Conservation (phyloP, 1,140 invertebrate genomes). For the Apis florea region DNA sequence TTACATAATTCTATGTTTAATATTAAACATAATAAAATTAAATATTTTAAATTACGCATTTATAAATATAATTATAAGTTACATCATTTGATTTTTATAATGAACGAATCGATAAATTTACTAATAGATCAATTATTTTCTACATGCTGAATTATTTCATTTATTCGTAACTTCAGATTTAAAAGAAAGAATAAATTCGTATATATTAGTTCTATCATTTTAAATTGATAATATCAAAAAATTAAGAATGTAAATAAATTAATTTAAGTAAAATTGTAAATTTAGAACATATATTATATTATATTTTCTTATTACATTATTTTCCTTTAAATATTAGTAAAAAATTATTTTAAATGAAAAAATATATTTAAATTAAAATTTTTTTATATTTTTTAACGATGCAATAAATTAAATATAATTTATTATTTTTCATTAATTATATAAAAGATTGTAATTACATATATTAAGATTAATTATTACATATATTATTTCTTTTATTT, state of each 20-base stretch:
- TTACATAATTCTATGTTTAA: background rate
- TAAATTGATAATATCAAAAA: background rate
- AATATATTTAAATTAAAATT: background rate
- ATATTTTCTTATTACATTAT: background rate
- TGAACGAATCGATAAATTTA: background rate
- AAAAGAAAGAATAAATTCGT: background rate
- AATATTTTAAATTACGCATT: conserved; percentile 5
- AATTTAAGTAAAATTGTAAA: background rate
- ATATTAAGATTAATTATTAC: too few species aligned
- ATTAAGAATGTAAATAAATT: background rate
- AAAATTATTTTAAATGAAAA: background rate
- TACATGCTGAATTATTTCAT: background rate
- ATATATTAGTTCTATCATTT: background rate
- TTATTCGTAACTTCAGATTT: background rate
- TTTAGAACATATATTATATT: background rate
- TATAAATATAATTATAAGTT: background rate
- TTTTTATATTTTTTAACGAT: background rate
- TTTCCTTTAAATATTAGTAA: background rate
- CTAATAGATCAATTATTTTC: background rate
- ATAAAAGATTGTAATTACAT: background rate
- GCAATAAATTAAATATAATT: background rate
- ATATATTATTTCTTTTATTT: background rate
- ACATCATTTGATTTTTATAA: background rate
- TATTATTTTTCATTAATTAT: background rate
- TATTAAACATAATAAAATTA: background rate